Base-by-base conservation (phyloP, 2,888 invertebrate species). In the Cephus pulcher region DNA sequence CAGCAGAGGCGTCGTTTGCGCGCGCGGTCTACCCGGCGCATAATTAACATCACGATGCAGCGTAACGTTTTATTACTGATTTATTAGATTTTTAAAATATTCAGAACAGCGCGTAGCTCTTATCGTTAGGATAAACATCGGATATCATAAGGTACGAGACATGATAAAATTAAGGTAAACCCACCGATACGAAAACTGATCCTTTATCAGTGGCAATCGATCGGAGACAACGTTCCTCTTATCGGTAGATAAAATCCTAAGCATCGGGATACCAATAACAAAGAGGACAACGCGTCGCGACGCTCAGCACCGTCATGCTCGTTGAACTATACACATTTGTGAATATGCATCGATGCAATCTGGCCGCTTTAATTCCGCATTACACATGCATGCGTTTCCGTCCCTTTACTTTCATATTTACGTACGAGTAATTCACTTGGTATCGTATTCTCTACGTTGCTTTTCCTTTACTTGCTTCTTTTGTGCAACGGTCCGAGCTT, bases 41-140 rank as follows among this genome's bases (percentile, higher is more conserved):
- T 56, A 56, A 56, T 56, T 56, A 56, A 56, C 23, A 56, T 23
- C 23, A 23, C 56, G 56, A 56, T 56, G 56, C 23, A 56, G 56
- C 71, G 69, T 33, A 78, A 78, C 78, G 73, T 76, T 78, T 78
- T 76, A 40, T 78, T 37, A 78, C 68, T 70, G 78, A 78, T 78
- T 78, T 78, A 76, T 78, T 76, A 78, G 78, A 78, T 71, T 78
- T 78, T 78, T 75, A 76, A 76, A 78, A 76, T 76, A 78, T 76
- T 76, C 68, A 68, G 35, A 78, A 78, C 78, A 78, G 73, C 75
- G 40, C 75, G 78, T 78, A 78, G 71, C 71, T 71, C 71, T 35
- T 34, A 35, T 37, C 34, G 74, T 74, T 74, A 74, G 74, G 12
- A 23, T 74, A 74, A 40, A 77, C 56, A 74, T 77, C 56, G 34